Base-by-base conservation (phyloP, 2,888 invertebrate genomes). In the Hypselothyrea guttata region DNA sequence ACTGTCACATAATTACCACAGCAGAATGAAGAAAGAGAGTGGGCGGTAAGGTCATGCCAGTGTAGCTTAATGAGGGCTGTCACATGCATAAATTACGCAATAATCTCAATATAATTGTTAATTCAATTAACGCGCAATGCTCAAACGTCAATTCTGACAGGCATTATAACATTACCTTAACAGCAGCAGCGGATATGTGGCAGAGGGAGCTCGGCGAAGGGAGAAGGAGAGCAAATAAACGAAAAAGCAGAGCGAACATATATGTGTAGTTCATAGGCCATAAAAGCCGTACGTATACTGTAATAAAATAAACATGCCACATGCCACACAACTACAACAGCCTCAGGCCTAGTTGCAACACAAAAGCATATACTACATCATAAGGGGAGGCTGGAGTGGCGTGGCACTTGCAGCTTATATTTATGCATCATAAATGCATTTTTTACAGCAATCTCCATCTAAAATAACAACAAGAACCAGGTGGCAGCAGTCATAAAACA, bases 371-470 rank as follows among this genome's bases (percentile, higher is more conserved):
- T n/a, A n/a, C n/a, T n/a, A n/a, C n/a, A n/a, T n/a, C n/a, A n/a
- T n/a, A n/a, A n/a, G 7, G 1, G n/a, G 7, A 2, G 44, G 1
- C 7, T 15, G 28, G 16, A 31, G 2, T 30, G 16, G 46, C 35
- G 84, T 55, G 75, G 71, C 34, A 52, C 9, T 40, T 46, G 34
- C 55, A 45, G 48, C 59, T 70, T 70, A 82, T 78, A 67, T 74
- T 84, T 77, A 65, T 73, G 84, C 67, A 71, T 81, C 82, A 81
- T 68, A 81, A 78, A 84, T 78, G 84, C 82, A 81, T 62, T 73
- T 65, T 46, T 48, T 58, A 31, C 41, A 40, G 27, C 28, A 42
- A 58, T 65, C 42, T 49, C 40, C 33, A 51, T 54, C 53, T 37
- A 22, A 22, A 30, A 33, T 18, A 34, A 15, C 47, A 46, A 31